These are phyloP conservation scores for Pterocles gutturalis DNA, from an alignment of 2,113 vertebrate genomes.

Conservation along the genomic window DNA sequence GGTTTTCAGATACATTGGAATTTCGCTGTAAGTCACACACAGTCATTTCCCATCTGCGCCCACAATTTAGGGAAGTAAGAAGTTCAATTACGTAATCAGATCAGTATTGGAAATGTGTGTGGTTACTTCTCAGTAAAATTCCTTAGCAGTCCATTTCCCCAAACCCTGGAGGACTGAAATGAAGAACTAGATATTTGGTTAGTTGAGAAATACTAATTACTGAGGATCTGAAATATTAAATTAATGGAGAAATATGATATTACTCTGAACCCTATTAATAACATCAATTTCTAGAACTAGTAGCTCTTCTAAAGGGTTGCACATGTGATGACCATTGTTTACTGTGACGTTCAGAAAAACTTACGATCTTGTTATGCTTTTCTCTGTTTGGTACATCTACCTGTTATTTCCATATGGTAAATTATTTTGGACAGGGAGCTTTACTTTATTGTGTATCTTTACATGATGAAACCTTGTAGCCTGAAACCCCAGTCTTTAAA, in stretches of 20 bases:
- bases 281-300: neutral
- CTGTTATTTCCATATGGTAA: neutral
- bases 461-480: neutral
- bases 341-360: neutral
- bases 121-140: neutral
- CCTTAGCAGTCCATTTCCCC: neutral
- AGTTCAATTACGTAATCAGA: neutral
- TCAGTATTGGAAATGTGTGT: neutral
- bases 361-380: neutral
- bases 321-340: neutral
- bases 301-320: neutral
- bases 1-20: neutral
- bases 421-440: neutral
- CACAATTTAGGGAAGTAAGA: neutral
- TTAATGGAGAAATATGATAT: neutral
- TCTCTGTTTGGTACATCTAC: neutral
- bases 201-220: neutral
- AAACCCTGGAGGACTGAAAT: neutral
- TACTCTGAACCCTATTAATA: neutral
- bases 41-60: neutral
- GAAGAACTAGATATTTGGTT: neutral
- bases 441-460: neutral
- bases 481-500: neutral
- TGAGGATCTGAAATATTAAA: neutral
- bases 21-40: neutral